These are phyloP conservation scores for Tapera naevia DNA, from an alignment of 2,797 vertebrate species.

Conservation along the genomic window DNA sequence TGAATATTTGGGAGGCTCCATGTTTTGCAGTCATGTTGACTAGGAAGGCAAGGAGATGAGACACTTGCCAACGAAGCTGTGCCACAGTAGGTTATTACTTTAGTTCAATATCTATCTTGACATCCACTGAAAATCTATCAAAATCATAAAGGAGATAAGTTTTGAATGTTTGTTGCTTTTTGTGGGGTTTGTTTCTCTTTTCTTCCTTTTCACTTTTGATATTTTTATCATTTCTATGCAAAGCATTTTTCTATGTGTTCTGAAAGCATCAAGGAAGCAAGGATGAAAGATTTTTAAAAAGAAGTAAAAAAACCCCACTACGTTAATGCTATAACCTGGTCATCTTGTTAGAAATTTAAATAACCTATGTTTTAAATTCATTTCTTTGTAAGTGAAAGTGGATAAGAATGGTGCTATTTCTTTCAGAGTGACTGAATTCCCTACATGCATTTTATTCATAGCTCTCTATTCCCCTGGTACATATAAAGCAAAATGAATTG, in stretches of 20 bases:
- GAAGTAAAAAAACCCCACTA: neutral
- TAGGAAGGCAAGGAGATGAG: neutral
- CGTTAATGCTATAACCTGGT: neutral
- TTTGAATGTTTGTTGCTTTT: neutral
- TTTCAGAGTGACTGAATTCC: conserved; percentile 30
- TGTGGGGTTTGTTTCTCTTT: neutral
- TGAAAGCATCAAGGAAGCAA: neutral
- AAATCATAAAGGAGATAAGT: neutral
- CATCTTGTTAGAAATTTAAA: neutral
- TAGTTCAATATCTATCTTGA: neutral
- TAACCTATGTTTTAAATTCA: neutral
- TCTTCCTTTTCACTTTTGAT: neutral
- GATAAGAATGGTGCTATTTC: neutral
- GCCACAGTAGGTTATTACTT: neutral
- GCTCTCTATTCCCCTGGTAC: conserved; percentile 79
- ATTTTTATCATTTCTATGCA: neutral
- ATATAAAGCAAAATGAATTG: conserved; percentile 79
- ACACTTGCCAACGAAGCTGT: neutral
- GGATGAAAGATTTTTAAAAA: neutral
- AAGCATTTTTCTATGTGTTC: neutral
- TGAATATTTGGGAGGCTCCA: neutral
- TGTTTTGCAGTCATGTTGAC: neutral
- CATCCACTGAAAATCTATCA: neutral
- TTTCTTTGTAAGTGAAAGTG: neutral
- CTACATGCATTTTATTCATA: conserved; percentile 79